Evolutionary conservation across 1,140 invertebrate species (phyloP).

Genomic region (Halictus rubicundus): DNA sequence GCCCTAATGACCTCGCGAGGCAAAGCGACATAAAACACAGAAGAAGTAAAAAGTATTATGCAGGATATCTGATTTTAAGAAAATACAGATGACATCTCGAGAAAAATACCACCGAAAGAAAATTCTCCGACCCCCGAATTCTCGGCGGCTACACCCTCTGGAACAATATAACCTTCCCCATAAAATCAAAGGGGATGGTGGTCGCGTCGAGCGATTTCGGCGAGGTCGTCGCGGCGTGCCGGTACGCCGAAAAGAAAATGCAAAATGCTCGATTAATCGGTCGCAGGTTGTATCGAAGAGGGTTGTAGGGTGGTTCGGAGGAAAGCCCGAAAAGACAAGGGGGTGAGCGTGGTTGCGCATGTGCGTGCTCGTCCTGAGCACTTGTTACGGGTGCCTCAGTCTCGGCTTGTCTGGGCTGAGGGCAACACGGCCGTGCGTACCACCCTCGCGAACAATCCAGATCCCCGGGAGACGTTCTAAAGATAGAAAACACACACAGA

Average conservation of each 20-base stretch:
- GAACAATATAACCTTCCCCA: too few relatives aligned
- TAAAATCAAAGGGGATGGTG: too few relatives aligned
- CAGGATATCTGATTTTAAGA: too few relatives aligned
- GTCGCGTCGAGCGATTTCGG: too few relatives aligned
- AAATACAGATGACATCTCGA: too few relatives aligned
- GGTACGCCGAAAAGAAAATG: constrained; percentile 38
- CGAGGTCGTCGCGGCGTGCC: too few relatives aligned
- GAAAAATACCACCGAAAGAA: too few relatives aligned
- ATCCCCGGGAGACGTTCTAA: constrained; percentile 61
- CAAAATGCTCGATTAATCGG: constrained; percentile 62
- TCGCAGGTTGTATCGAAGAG: constrained; percentile 42
- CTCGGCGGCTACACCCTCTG: too few relatives aligned
- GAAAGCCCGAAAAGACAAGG: constrained; percentile 23
- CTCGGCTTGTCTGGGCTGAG: constrained; percentile 77
- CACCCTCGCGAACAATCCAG: constrained; percentile 24
- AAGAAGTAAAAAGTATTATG: too few relatives aligned
- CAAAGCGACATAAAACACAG: too few relatives aligned
- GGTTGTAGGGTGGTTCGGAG: neutral
- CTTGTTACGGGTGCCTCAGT: constrained; percentile 76
- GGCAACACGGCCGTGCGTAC: constrained; percentile 64
- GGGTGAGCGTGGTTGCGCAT: constrained; percentile 60
- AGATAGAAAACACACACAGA: constrained; percentile 46
- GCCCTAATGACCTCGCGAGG: too few relatives aligned
- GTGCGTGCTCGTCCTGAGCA: constrained; percentile 64
- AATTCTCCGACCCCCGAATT: too few relatives aligned